Conservation (phyloP, 2,113 vertebrate genomes). For the Oenanthe oenanthe region DNA sequence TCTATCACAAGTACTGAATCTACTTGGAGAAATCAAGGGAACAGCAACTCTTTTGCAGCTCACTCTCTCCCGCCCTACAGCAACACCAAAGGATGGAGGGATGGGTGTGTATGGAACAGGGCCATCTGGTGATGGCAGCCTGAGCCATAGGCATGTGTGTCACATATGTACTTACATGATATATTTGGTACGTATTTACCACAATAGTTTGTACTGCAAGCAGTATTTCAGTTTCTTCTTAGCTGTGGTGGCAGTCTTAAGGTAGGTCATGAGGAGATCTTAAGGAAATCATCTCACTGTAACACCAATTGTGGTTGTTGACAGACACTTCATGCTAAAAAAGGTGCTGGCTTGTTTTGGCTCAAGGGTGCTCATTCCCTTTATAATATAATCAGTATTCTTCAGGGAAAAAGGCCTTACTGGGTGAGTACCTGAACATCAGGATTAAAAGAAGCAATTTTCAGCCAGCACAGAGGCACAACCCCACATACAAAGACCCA, state of each 20-base stretch:
- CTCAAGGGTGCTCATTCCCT: background rate
- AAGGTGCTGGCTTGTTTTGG: background rate
- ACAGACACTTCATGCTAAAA: background rate
- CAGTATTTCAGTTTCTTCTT: background rate
- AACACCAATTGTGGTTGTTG: background rate
- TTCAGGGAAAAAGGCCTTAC: background rate
- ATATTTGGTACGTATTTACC: background rate
- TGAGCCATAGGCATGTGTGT: background rate
- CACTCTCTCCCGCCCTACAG: background rate
- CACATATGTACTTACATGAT: background rate
- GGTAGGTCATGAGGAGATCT: background rate
- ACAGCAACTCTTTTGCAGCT: background rate
- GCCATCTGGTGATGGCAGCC: slow-evolving; percentile 1
- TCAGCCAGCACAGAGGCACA: background rate
- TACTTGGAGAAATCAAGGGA: background rate
- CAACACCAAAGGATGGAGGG: background rate
- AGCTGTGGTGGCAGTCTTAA: background rate
- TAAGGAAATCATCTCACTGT: background rate
- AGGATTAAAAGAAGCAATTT: background rate
- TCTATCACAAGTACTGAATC: background rate
- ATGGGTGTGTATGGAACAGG: background rate
- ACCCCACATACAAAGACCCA: background rate
- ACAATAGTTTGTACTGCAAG: background rate
- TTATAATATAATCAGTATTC: background rate
- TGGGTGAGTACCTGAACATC: background rate